Conservation (phyloP, 2,888 invertebrate genomes). For the Mactromeris polynyma region DNA sequence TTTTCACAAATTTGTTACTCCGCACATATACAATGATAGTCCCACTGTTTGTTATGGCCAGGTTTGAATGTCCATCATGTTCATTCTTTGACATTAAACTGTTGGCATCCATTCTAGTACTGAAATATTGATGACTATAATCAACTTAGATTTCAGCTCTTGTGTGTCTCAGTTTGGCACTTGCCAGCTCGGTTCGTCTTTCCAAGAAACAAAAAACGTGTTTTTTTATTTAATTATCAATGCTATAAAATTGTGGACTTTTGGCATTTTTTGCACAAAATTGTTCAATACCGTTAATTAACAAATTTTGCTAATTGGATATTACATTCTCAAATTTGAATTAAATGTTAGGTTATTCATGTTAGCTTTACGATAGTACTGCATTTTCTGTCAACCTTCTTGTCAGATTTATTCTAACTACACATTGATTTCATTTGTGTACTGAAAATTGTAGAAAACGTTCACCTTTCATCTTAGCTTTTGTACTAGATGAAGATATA, state of each 20-base stretch:
- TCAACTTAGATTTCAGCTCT: constrained; percentile 67
- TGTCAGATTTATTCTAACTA: background rate
- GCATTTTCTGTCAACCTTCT: background rate
- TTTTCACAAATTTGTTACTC: background rate
- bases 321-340: background rate
- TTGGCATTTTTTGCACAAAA: background rate
- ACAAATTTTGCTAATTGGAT: background rate
- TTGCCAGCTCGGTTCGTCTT: constrained; percentile 35
- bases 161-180: constrained; percentile 58
- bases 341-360: background rate
- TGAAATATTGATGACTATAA: constrained; percentile 55
- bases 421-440: no score
- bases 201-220: background rate
- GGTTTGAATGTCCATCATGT: constrained; percentile 53
- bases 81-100: constrained; percentile 15
- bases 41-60: constrained; percentile 54
- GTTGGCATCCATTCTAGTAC: constrained; percentile 69
- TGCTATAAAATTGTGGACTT: background rate
- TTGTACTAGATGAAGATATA: no score
- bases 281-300: background rate
- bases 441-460: no score
- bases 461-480: no score
- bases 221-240: background rate
- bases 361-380: background rate
- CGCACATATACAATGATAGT: constrained; percentile 19